Evolutionary conservation across 2,888 invertebrate genomes (phyloP), one percentile per base, ranked within the genome.

Genomic region (Anorthoa munda): DNA sequence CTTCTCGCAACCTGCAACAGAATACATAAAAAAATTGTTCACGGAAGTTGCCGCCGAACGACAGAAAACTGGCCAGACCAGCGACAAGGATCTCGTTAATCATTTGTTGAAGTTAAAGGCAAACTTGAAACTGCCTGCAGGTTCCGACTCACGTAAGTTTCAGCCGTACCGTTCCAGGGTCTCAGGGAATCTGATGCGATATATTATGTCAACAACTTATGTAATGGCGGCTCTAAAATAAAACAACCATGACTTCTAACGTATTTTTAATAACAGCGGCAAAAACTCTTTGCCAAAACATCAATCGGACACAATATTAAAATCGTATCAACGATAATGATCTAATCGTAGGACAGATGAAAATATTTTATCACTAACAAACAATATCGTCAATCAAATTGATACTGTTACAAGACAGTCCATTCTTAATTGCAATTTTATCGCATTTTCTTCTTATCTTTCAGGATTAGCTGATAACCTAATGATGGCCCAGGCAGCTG

Each of bases 401-500:
- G 4, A 79, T 39, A 51, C 13, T 15, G 18, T 12, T 12, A 23
- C 1, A 5, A 9, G 17, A 18, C 4, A 21, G 15, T 18, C 18
- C 2, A 46, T 11, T 45, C 1, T 15, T 39, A 46, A 66, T 59
- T 66, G 1, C 15, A 51, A 63, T 39, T 3, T 53, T 55, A 68
- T 70, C n/a, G 15, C 58, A 31, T 5, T n/a, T 45, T 17, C 45
- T 21, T 58, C 64, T 63, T 65, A 74, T 79, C 68, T 85, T 89
- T 63, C 75, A 94, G 94, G 92, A 73, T 81, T 92, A 23, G 92
- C 93, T 21, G 94, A 95, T 69, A 87, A 95, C 71, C 80, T 95
- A 61, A 94, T 95, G 93, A 58, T 95, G 79, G 95, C 95, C 5
- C 95, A 95, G 81, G 95, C 87, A 2, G 94, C 94, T 2, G 89